Conservation (phyloP, 2,888 invertebrate species). For the Drosophila cyrtoloma region DNA sequence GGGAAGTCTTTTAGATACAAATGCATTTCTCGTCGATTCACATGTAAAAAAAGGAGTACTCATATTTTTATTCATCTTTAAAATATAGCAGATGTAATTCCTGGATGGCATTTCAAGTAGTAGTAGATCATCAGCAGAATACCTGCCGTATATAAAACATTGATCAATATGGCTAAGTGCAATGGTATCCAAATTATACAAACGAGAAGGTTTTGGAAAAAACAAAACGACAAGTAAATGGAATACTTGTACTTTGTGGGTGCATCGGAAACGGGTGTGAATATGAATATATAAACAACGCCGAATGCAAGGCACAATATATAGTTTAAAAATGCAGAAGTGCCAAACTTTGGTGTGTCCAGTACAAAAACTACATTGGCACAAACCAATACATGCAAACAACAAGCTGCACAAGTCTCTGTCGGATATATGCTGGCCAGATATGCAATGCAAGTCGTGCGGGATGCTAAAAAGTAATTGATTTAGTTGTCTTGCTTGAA, state of each 20-base stretch:
- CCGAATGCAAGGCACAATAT: slow-evolving; percentile 64
- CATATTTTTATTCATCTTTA: slow-evolving; percentile 1
- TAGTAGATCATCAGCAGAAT: slow-evolving; percentile 55
- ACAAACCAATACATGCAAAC: slow-evolving; percentile 43
- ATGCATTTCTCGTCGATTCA: neutral
- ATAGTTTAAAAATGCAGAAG: slow-evolving; percentile 40
- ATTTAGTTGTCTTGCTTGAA: neutral
- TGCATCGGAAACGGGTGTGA: slow-evolving; percentile 60
- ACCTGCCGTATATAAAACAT: slow-evolving; percentile 45
- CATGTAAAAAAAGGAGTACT: neutral
- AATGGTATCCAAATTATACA: slow-evolving; percentile 45
- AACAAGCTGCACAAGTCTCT: slow-evolving; percentile 48
- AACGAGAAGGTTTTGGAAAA: slow-evolving; percentile 39
- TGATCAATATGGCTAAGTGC: slow-evolving; percentile 32
- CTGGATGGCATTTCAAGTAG: slow-evolving; percentile 60
- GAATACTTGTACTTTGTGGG: slow-evolving; percentile 66
- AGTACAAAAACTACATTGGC: slow-evolving; percentile 49
- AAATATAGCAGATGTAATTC: slow-evolving; percentile 42
- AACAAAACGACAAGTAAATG: slow-evolving; percentile 53
- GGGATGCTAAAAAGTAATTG: slow-evolving; percentile 42
- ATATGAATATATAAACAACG: slow-evolving; percentile 63
- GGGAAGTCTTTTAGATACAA: neutral
- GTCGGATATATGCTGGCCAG: slow-evolving; percentile 58
- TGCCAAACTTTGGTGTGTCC: slow-evolving; percentile 53
- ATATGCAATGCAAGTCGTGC: slow-evolving; percentile 60